Conservation (phyloP, 1,140 invertebrate genomes). For the Drosophila ficusphila region DNA sequence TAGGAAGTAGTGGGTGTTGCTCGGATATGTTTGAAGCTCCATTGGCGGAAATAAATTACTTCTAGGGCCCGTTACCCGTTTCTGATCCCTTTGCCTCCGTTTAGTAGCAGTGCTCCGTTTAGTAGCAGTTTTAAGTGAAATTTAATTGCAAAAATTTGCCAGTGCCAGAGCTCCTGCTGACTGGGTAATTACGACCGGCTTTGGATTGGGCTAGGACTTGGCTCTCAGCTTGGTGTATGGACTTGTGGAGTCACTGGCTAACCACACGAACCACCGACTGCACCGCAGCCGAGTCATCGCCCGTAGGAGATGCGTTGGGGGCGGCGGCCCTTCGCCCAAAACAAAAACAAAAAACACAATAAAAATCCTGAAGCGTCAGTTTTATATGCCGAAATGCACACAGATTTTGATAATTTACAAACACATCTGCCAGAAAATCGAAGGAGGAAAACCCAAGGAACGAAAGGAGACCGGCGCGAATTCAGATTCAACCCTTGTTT, state of each 20-base stretch:
- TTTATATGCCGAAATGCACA: conserved; percentile 76
- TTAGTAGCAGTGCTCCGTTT: conserved; percentile 17
- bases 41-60: conserved; percentile 77
- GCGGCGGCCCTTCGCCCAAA: background rate
- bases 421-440: conserved; percentile 77
- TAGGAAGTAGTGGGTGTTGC: conserved; percentile 81
- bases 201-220: no score
- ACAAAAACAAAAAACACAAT: conserved; percentile 15
- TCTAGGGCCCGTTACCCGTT: conserved; percentile 3
- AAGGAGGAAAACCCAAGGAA: conserved; percentile 54
- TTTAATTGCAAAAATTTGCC: conserved; percentile 77
- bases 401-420: conserved; percentile 79
- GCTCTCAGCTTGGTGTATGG: no score
- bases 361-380: conserved; percentile 53
- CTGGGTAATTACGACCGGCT: conserved; percentile 1
- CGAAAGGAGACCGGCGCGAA: conserved; percentile 1
- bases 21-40: conserved; percentile 75
- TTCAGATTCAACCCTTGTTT: conserved; percentile 67
- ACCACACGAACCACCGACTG: conserved; percentile 6
- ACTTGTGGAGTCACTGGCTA: conserved; percentile 13
- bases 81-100: background rate
- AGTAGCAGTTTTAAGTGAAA: conserved; percentile 78
- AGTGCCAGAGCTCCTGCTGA: background rate
- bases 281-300: conserved; percentile 3
- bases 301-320: conserved; percentile 37